These are phyloP conservation scores for Brachyalestes nurse DNA, from an alignment of 2,797 vertebrate genomes.

Conservation along the genomic window DNA sequence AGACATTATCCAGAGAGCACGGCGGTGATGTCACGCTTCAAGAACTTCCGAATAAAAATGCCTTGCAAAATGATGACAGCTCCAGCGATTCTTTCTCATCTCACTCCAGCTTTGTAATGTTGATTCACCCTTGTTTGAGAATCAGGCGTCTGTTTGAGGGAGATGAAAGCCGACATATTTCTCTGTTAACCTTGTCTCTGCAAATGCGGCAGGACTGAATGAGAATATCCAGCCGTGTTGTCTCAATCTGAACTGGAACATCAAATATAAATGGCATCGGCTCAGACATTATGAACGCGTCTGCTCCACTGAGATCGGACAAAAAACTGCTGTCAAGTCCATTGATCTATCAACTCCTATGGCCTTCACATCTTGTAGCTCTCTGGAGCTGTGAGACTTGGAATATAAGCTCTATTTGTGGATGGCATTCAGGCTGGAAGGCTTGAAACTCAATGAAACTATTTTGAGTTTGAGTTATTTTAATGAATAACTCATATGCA, in stretches of 20 bases:
- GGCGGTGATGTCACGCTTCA: constrained; percentile 6
- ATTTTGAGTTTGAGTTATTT: not conserved
- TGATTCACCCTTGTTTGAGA: constrained; percentile 7
- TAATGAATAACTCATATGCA: too few species aligned
- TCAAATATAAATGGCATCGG: constrained; percentile 9
- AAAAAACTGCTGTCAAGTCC: constrained; percentile 5
- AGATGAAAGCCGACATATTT: constrained; percentile 26
- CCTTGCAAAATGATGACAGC: not conserved
- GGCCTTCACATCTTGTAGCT: not conserved
- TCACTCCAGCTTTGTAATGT: constrained; percentile 22
- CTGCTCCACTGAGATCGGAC: not conserved
- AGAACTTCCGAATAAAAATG: constrained; percentile 7
- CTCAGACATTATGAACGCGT: constrained; percentile 5
- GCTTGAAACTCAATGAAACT: not conserved
- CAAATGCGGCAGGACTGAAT: constrained; percentile 32
- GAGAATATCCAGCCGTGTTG: constrained; percentile 10
- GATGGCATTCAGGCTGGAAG: not conserved
- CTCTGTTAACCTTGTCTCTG: constrained; percentile 10
- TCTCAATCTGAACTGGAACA: not conserved
- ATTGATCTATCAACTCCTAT: not conserved
- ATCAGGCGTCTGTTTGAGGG: constrained; percentile 25
- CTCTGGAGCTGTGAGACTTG: not conserved
- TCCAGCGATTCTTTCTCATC: constrained; percentile 11
- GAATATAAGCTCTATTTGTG: not conserved
- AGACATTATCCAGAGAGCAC: constrained; percentile 12